Percentiles rank a stretch among this genome's conserved stretches.
These are phyloP conservation scores for Cryptophagus acutangulus DNA, from an alignment of 2,888 invertebrate species.

Conservation along the genomic window DNA sequence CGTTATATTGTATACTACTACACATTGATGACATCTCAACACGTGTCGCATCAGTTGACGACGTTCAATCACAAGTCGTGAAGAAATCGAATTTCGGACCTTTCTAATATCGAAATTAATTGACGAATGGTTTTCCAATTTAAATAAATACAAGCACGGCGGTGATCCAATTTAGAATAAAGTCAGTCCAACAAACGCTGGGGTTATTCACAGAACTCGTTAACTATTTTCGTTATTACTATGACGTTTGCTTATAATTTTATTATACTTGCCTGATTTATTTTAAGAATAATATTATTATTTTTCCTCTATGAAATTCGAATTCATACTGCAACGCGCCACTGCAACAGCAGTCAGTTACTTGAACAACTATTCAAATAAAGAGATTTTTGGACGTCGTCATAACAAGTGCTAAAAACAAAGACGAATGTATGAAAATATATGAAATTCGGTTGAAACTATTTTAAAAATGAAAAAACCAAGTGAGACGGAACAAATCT, in stretches of 20 bases:
- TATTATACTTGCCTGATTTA: too few species aligned
- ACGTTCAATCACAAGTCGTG: background rate
- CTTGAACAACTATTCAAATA: too few species aligned
- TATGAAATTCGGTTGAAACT: conserved; percentile 16
- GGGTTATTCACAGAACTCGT: conserved; percentile 11
- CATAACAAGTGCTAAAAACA: conserved; percentile 11
- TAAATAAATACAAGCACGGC: conserved; percentile 8
- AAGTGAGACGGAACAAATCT: conserved; percentile 24
- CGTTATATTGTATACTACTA: background rate
- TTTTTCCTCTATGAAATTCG: too few species aligned
- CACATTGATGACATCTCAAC: conserved; percentile 5
- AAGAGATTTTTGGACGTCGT: too few species aligned
- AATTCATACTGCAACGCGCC: too few species aligned
- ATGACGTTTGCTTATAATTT: conserved; percentile 2
- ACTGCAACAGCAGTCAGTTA: too few species aligned
- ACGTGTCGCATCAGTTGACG: conserved; percentile 3
- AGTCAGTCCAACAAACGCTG: conserved; percentile 11
- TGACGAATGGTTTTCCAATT: conserved; percentile 1
- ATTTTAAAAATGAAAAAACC: conserved; percentile 22
- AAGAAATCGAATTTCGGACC: background rate
- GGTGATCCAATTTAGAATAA: conserved; percentile 9
- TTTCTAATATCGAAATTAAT: conserved; percentile 1
- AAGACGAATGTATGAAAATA: conserved; percentile 5
- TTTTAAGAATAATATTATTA: too few species aligned
- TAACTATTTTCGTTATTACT: conserved; percentile 2